Conservation (phyloP, 2,797 vertebrate genomes). For the Danionella dracula region DNA sequence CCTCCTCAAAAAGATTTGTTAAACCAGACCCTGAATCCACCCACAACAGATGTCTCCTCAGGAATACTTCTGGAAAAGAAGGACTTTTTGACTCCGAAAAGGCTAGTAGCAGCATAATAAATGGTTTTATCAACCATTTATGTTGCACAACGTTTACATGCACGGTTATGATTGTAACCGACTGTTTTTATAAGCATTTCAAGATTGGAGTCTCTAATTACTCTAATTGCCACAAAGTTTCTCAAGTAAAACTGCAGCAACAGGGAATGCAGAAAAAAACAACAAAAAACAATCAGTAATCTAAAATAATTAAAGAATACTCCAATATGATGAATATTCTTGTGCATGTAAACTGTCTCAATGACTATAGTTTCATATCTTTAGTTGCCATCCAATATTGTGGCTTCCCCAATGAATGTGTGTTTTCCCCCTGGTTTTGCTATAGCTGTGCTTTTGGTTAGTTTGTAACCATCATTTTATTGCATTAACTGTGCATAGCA, state of each 20-base stretch:
- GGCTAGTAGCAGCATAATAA: conserved; percentile 95
- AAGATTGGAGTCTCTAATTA: neutral
- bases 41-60: conserved; percentile 59
- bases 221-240: neutral
- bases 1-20: conserved; percentile 60
- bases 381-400: neutral
- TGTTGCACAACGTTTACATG: conserved; percentile 65
- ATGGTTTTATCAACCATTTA: conserved; percentile 82
- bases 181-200: neutral
- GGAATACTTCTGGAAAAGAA: conserved; percentile 66
- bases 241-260: neutral
- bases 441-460: conserved; percentile 7
- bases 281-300: too few relatives aligned
- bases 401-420: conserved; percentile 7
- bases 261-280: too few relatives aligned
- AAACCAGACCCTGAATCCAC: conserved; percentile 63
- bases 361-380: neutral
- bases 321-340: neutral
- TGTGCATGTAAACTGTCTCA: conserved; percentile 23
- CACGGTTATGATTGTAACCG: neutral
- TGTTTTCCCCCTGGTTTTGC: conserved; percentile 14
- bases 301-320: neutral
- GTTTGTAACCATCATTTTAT: neutral
- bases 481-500: neutral
- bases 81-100: conserved; percentile 82